Evolutionary conservation across 2,113 vertebrate genomes (phyloP).

Genomic region (Chaetorhynchus papuensis): DNA sequence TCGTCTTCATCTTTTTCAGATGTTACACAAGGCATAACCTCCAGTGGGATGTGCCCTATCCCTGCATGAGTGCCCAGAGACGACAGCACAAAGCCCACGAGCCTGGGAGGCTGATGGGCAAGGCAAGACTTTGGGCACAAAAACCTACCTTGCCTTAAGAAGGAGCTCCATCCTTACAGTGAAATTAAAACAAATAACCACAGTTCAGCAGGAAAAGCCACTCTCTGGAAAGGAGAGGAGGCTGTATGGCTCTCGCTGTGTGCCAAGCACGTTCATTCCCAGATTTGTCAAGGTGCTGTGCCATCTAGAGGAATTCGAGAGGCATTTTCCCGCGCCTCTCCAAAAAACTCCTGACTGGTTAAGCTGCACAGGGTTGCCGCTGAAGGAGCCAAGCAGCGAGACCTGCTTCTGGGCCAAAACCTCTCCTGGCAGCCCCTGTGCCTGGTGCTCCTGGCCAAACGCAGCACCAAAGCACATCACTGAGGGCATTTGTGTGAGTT

Average conservation of each 20-base stretch:
- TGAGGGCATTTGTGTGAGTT: neutral
- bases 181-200: neutral
- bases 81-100: rapidly evolving
- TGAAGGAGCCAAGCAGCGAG: rapidly evolving
- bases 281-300: neutral
- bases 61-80: neutral
- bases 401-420: neutral
- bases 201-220: neutral
- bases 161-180: neutral
- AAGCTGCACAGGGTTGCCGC: rapidly evolving
- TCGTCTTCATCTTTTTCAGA: neutral
- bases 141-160: neutral
- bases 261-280: rapidly evolving
- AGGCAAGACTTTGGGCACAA: neutral
- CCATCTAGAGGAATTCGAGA: neutral
- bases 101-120: neutral
- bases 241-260: neutral
- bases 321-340: rapidly evolving
- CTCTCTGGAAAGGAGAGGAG: neutral
- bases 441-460: neutral
- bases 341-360: neutral
- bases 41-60: rapidly evolving
- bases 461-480: neutral
- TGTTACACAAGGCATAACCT: neutral
- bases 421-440: neutral